phyloP scores from a whole-genome alignment of 1,140 invertebrate species.

The Lamellibrachia luymesi region DNA sequence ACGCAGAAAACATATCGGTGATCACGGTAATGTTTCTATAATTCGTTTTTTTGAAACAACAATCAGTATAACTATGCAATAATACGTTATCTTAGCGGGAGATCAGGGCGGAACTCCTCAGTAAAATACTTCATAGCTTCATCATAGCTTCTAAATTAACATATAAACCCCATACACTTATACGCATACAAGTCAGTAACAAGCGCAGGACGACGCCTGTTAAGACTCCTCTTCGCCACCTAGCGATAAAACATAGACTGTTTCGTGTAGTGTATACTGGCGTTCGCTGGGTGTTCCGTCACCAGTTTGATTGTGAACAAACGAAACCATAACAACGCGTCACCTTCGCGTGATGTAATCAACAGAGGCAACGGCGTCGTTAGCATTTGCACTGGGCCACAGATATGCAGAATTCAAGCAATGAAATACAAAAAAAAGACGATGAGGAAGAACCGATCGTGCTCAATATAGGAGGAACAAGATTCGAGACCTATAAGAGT shows the following conservation, averaged over 20 bases:
- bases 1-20: no score
- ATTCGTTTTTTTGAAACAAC: no score
- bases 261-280: not conserved
- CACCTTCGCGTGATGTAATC: not conserved
- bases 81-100: not conserved
- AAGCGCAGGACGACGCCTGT: no score
- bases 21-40: no score
- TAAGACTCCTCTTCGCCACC: not conserved
- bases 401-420: not conserved
- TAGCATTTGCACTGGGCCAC: not conserved
- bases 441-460: conserved; percentile 10
- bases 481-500: conserved; percentile 30
- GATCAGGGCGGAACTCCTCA: not conserved
- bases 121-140: not conserved
- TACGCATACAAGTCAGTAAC: not conserved
- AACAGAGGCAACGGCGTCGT: not conserved
- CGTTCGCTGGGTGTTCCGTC: not conserved
- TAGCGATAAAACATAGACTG: not conserved
- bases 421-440: not conserved
- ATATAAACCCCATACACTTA: not conserved
- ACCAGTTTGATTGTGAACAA: not conserved
- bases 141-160: not conserved
- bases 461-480: conserved; percentile 33
- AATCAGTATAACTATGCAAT: no score
- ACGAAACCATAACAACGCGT: not conserved